These are phyloP conservation scores for Gambusia holbrooki DNA, from an alignment of 2,113 vertebrate species.

Conservation along the genomic window DNA sequence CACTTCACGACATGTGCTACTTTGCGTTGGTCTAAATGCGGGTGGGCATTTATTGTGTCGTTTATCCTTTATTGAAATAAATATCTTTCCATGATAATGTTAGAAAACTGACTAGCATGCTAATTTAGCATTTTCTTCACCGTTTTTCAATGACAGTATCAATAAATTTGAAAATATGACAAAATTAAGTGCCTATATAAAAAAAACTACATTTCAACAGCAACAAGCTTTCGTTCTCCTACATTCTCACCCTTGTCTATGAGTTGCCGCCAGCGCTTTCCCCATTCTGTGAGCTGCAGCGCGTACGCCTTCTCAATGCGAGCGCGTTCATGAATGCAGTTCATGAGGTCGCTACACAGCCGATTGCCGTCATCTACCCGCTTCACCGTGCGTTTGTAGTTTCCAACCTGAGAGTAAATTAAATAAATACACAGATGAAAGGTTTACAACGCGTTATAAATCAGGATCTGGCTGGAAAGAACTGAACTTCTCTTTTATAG, in stretches of 20 bases:
- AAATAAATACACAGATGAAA: neutral
- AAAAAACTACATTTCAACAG: neutral
- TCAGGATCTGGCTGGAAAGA: neutral
- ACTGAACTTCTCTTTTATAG: neutral
- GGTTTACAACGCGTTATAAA: neutral
- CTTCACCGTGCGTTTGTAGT: conserved; percentile 94
- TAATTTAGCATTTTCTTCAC: too few species aligned
- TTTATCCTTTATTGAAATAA: too few species aligned
- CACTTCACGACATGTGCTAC: too few species aligned
- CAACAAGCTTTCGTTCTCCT: neutral
- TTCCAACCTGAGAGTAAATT: conserved; percentile 85
- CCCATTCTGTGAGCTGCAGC: conserved; percentile 96
- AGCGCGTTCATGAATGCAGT: conserved; percentile 92
- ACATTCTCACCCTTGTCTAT: conserved; percentile 89
- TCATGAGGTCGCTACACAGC: conserved; percentile 95
- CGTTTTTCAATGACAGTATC: too few species aligned
- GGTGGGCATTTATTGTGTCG: too few species aligned
- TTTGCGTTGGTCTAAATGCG: too few species aligned
- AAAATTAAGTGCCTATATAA: too few species aligned
- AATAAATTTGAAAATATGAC: too few species aligned
- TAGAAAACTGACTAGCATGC: too few species aligned
- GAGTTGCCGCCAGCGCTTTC: conserved; percentile 93
- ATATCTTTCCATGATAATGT: too few species aligned
- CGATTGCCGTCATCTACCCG: conserved; percentile 94
- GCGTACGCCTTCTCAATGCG: conserved; percentile 95